Conservation (phyloP, 2,797 vertebrate species). For the Cyclopterus lumpus region DNA sequence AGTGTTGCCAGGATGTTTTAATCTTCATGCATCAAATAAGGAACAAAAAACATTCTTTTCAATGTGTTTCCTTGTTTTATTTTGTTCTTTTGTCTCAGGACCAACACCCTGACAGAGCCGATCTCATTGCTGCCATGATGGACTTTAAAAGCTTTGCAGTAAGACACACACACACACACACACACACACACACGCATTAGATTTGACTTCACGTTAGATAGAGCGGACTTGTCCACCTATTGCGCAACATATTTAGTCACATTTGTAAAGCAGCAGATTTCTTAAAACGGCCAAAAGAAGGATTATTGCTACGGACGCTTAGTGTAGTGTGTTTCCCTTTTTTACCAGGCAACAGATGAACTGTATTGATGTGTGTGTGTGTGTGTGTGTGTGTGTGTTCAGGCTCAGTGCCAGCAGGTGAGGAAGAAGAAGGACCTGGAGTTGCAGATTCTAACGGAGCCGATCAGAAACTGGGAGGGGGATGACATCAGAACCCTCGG, state of each 20-base stretch:
- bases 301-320: too few species aligned
- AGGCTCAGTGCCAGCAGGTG: conserved; percentile 93
- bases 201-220: too few species aligned
- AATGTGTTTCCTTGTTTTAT: background rate
- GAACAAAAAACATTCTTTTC: accelerated
- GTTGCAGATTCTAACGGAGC: conserved; percentile 93
- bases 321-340: background rate
- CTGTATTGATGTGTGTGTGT: background rate
- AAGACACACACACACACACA: conserved; percentile 56
- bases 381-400: conserved; percentile 22
- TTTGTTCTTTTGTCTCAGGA: conserved; percentile 79
- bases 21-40: background rate
- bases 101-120: conserved; percentile 90
- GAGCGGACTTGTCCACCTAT: background rate
- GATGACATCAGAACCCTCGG: conserved; percentile 94
- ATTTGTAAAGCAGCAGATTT: background rate
- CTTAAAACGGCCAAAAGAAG: too few species aligned
- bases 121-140: conserved; percentile 89
- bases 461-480: conserved; percentile 97
- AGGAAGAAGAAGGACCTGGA: conserved; percentile 96
- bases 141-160: conserved; percentile 92
- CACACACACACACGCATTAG: too few species aligned
- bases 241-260: background rate
- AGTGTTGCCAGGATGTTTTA: background rate
- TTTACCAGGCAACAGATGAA: background rate